Conservation (phyloP, 2,113 vertebrate species). For the Triplophysa siluroides region DNA sequence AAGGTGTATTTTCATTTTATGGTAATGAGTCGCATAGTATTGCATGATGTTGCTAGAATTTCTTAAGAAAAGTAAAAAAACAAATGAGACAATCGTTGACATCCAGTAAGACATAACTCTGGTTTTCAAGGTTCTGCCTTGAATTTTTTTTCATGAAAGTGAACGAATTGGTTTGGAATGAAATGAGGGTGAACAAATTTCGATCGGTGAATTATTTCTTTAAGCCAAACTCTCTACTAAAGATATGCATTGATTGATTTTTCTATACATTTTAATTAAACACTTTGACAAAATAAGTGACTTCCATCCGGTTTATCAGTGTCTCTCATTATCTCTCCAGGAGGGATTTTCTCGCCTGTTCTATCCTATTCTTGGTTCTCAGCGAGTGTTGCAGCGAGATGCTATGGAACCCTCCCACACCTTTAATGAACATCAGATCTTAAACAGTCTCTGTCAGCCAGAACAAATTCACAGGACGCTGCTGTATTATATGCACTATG, state of each 20-base stretch:
- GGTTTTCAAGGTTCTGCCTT: not conserved
- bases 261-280: not conserved
- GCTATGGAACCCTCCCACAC: conserved; percentile 20
- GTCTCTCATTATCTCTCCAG: not conserved
- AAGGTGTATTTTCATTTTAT: too few species aligned
- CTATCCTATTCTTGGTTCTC: conserved; percentile 36
- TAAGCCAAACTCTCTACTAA: too few species aligned
- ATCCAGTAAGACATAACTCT: too few species aligned
- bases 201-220: too few species aligned
- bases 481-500: not conserved
- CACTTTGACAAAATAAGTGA: not conserved
- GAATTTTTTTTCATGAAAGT: too few species aligned
- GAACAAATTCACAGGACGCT: conserved; percentile 7
- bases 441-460: conserved; percentile 13
- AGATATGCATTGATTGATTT: too few species aligned
- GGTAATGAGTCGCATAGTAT: too few species aligned
- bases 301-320: not conserved
- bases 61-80: too few species aligned
- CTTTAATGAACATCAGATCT: conserved; percentile 39
- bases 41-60: too few species aligned
- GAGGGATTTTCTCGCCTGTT: conserved; percentile 43
- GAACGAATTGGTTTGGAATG: too few species aligned
- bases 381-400: conserved; percentile 1
- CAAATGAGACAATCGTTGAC: not conserved
- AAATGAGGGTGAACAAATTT: too few species aligned